These are phyloP conservation scores for Acyrthosiphon pisum DNA, from an alignment of 1,140 invertebrate genomes.

Conservation along the genomic window DNA sequence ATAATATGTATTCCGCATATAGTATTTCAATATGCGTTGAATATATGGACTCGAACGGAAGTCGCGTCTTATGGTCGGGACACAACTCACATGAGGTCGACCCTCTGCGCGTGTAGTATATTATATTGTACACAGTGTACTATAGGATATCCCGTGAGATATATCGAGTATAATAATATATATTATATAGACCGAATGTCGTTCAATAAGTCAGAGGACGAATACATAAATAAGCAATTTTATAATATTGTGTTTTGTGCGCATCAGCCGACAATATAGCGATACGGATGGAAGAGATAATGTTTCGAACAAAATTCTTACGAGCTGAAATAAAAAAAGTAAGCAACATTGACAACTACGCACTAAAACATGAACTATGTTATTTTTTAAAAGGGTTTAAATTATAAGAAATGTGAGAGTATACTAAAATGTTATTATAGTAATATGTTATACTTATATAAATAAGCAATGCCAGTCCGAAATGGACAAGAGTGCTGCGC, in stretches of 20 bases:
- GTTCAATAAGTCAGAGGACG: background rate
- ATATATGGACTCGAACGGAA: background rate
- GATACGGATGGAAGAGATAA: background rate
- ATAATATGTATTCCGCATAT: background rate
- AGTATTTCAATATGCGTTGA: background rate
- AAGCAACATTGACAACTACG: too few relatives aligned
- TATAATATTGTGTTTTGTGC: background rate
- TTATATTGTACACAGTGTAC: background rate
- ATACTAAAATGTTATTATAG: background rate
- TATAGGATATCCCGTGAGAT: background rate
- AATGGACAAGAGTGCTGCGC: background rate
- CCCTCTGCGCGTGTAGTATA: background rate
- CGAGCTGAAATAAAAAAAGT: too few relatives aligned
- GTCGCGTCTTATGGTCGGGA: background rate
- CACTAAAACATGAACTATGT: too few relatives aligned
- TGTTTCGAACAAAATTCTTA: background rate
- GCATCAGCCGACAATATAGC: background rate
- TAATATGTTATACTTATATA: too few relatives aligned
- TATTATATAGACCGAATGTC: background rate
- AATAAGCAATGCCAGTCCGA: background rate
- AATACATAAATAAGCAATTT: background rate
- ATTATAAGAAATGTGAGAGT: background rate
- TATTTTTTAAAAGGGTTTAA: too few relatives aligned
- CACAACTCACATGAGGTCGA: background rate
- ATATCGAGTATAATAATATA: background rate